Conservation (phyloP, 2,888 invertebrate species). For the Andrena bicolor region DNA sequence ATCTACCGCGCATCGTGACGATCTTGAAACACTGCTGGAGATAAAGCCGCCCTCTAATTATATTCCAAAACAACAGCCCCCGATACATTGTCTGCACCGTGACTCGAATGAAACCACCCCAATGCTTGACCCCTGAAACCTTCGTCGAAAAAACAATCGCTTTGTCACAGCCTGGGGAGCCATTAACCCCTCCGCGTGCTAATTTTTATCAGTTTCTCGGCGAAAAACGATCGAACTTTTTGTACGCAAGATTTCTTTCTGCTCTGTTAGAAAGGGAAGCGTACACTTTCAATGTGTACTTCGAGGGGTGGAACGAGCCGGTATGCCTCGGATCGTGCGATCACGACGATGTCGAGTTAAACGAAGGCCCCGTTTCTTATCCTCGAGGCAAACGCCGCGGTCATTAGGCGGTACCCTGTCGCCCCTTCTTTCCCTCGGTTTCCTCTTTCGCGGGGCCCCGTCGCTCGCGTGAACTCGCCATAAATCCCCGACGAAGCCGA, state of each 20-base stretch:
- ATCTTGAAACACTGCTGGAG: constrained; percentile 43
- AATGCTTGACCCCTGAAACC: constrained; percentile 30
- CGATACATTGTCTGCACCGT: background rate
- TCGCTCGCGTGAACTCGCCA: constrained; percentile 49
- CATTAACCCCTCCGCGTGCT: background rate
- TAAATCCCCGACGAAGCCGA: constrained; percentile 67
- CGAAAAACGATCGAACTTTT: too few relatives aligned
- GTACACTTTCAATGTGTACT: too few relatives aligned
- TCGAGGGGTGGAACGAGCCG: background rate
- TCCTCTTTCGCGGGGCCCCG: constrained; percentile 44
- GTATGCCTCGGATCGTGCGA: background rate
- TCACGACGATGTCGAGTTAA: constrained; percentile 25
- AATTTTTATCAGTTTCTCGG: too few relatives aligned
- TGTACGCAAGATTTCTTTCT: too few relatives aligned
- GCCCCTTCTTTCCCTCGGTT: constrained; percentile 31
- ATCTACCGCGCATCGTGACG: constrained; percentile 17
- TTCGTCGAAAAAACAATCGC: constrained; percentile 13
- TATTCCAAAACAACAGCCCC: constrained; percentile 27
- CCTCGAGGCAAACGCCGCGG: constrained; percentile 26
- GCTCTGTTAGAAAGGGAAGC: too few relatives aligned
- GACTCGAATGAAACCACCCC: background rate
- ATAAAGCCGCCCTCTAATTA: constrained; percentile 43
- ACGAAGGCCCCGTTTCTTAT: constrained; percentile 35
- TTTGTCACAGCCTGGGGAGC: constrained; percentile 26
- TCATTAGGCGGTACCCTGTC: constrained; percentile 53